Evolutionary conservation across 2,888 invertebrate genomes (phyloP).

Genomic region (Drosophila pseudotalamancana): DNA sequence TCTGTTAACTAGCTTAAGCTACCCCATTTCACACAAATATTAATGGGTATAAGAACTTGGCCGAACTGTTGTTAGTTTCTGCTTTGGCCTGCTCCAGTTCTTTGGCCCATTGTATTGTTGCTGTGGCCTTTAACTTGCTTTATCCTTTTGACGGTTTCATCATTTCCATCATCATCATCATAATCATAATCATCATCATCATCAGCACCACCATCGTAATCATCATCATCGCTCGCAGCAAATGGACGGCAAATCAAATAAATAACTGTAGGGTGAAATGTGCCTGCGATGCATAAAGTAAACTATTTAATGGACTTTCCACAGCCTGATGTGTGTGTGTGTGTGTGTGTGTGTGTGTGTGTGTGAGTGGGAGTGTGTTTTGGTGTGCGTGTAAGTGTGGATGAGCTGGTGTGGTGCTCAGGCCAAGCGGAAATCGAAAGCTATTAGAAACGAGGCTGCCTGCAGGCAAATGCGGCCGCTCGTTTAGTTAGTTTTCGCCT

Average conservation of each 20-base stretch:
- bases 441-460: constrained; percentile 66
- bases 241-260: constrained; percentile 69
- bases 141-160: constrained; percentile 71
- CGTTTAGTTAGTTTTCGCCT: constrained; percentile 28
- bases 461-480: constrained; percentile 33
- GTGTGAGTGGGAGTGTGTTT: too few relatives aligned
- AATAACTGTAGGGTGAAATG: constrained; percentile 73
- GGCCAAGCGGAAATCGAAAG: constrained; percentile 70
- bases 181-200: constrained; percentile 28
- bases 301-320: constrained; percentile 78
- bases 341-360: too few relatives aligned
- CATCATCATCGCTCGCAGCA: constrained; percentile 40
- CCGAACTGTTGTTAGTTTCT: constrained; percentile 18
- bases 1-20: too few relatives aligned
- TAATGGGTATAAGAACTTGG: constrained; percentile 34
- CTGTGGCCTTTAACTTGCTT: constrained; percentile 49
- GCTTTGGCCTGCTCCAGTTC: constrained; percentile 3
- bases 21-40: background rate
- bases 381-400: too few relatives aligned
- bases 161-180: constrained; percentile 42
- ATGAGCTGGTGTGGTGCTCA: background rate
- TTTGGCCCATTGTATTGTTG: constrained; percentile 45
- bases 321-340: constrained; percentile 29
- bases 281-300: constrained; percentile 78
- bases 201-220: constrained; percentile 34